Evolutionary conservation across 2,113 vertebrate genomes (phyloP).

Genomic region (Clarias macrocephalus): DNA sequence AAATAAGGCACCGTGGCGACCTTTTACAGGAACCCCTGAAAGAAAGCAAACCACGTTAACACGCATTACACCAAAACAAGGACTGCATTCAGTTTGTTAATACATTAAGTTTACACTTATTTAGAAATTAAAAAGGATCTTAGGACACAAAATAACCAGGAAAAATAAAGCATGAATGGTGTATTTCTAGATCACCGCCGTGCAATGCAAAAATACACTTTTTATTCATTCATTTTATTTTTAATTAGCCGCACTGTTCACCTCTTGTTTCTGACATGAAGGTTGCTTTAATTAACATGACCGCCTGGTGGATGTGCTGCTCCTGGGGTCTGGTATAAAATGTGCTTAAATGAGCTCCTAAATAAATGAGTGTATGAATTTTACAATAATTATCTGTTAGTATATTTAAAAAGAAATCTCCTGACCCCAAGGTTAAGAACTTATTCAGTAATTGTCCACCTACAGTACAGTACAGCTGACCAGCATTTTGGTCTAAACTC

Average conservation of each 20-base stretch:
- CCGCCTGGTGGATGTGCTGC: background rate
- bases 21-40: too few species aligned
- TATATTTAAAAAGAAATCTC: background rate
- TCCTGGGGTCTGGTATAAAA: background rate
- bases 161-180: background rate
- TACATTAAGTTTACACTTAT: background rate
- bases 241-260: background rate
- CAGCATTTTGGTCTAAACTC: background rate
- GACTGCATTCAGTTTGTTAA: background rate
- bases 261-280: background rate
- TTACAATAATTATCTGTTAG: background rate
- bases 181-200: background rate
- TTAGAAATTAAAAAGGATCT: background rate
- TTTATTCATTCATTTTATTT: background rate
- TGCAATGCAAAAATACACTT: background rate
- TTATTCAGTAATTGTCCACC: background rate
- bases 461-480: background rate
- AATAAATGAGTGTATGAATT: background rate
- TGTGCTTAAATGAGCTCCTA: background rate
- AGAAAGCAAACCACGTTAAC: too few species aligned
- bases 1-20: too few species aligned
- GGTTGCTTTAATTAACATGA: background rate
- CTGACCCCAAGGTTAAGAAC: background rate
- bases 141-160: background rate
- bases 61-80: background rate